Evolutionary conservation across 30 jellyfish, hydroid and myxozoan species (phyloP).

Genomic region (Chironex yamaguchii): DNA sequence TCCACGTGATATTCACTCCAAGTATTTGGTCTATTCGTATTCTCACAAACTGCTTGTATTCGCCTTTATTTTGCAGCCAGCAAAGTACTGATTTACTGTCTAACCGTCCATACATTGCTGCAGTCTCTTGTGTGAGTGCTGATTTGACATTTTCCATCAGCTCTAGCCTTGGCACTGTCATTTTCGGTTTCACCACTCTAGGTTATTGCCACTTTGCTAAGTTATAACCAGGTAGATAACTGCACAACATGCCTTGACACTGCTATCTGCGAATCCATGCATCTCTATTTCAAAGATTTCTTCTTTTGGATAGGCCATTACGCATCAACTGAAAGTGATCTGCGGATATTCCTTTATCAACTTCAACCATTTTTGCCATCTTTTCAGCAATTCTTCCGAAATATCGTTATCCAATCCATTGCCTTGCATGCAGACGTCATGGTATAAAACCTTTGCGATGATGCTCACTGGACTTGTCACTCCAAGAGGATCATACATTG

Average conservation of each 20-base stretch:
- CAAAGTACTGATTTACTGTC: slow-evolving; percentile 59
- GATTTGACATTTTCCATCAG: slow-evolving; percentile 44
- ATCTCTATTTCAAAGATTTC: slow-evolving; percentile 10
- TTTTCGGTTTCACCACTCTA: slow-evolving; percentile 52
- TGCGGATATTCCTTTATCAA: neutral
- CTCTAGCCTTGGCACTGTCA: slow-evolving; percentile 37
- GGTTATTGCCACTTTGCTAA: slow-evolving; percentile 39
- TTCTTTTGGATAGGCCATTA: slow-evolving; percentile 25
- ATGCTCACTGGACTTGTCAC: slow-evolving; percentile 17
- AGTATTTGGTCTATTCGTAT: slow-evolving; percentile 54
- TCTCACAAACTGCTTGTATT: slow-evolving; percentile 61
- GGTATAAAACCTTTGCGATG: slow-evolving; percentile 23
- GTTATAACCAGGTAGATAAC: slow-evolving; percentile 40
- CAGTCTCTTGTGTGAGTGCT: slow-evolving; percentile 1
- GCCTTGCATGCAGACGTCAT: slow-evolving; percentile 16
- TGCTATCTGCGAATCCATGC: slow-evolving; percentile 58
- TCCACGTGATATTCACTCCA: slow-evolving; percentile 41
- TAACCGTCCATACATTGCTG: slow-evolving; percentile 39
- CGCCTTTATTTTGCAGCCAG: slow-evolving; percentile 61
- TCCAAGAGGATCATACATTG: slow-evolving; percentile 39
- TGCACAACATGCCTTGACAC: slow-evolving; percentile 58
- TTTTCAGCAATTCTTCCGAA: neutral
- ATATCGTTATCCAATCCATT: slow-evolving; percentile 44
- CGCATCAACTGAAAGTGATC: slow-evolving; percentile 24
- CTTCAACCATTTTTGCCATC: slow-evolving; percentile 13